phyloP scores from a whole-genome alignment of 1,140 invertebrate genomes.

The Papilio aristodemus region DNA sequence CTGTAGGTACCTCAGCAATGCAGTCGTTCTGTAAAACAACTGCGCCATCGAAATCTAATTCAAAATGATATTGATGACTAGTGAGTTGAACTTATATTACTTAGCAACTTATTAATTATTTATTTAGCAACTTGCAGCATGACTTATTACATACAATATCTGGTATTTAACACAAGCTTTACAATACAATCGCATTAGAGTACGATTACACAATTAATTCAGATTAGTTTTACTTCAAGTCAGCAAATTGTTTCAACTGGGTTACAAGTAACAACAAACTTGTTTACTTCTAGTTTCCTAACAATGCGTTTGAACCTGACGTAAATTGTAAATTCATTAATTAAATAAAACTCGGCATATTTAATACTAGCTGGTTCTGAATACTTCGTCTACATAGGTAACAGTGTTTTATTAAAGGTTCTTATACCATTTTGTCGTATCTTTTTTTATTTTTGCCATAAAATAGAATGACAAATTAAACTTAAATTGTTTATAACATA shows the following conservation, averaged over 20 bases:
- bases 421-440: no score
- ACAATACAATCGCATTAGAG: neutral
- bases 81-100: no score
- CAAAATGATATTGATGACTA: no score
- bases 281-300: conserved; percentile 7
- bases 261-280: conserved; percentile 5
- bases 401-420: neutral
- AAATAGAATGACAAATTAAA: no score
- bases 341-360: neutral
- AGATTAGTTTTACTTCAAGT: conserved; percentile 5
- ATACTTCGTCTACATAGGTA: neutral
- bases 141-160: neutral
- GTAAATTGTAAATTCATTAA: neutral
- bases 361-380: neutral
- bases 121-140: no score
- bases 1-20: no score
- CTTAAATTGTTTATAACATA: no score
- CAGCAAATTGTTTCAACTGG: conserved; percentile 3
- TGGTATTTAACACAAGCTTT: neutral
- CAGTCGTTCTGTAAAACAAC: no score
- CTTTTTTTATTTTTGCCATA: no score
- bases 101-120: no score
- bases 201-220: neutral
- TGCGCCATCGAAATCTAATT: no score
- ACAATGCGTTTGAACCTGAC: neutral